Base-by-base conservation (phyloP, 2,797 vertebrate species). In the Loris lydekkerianus region DNA sequence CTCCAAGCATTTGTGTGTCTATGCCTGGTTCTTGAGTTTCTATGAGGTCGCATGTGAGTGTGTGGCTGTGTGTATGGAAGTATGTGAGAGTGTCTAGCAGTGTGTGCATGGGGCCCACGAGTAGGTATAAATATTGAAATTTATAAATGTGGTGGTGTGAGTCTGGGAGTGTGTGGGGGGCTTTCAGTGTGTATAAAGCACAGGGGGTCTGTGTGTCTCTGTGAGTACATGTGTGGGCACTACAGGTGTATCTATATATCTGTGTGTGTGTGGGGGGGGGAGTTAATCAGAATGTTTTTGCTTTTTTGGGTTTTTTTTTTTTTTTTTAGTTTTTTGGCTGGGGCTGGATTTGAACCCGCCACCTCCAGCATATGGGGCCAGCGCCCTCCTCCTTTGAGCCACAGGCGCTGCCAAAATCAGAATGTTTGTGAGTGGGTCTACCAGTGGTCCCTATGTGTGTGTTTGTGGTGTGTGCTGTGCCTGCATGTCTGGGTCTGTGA, bases 21-120 rank as follows among this genome's bases (percentile, higher is more conserved):
- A 18, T 21, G 10, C 27, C 67, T 65, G 23, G 29, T 37, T 10
- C 10, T 49, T 31, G 49, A 63, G 61, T 37, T 77, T 14, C 20
- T 34, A 14, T 2, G 21, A 27, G 27, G 4, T 31, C 5, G 13
- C 34, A 78, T 14, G 0, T 75, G 43, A 31, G 27, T 58, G 78
- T 0, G 2, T 2, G 0, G 58, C 34, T 27, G n/a, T 58, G 53
- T 23, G 21, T 15, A 37, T 27, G 56, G n/a, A 27, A 3, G 23
- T 34, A 15, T 27, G 27, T 5, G 2, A 76, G 15, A 29, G 40
- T 4, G 8, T 34, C 31, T 8, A 31, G 40, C 18, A 23, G 40
- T 46, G 43, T 53, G 65, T 37, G 23, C 53, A 0, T 11, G 15
- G 3, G 46, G 37, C 63, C n/a, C 2, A 31, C 4, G 82, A 4